Evolutionary conservation across 2,797 vertebrate species (phyloP), one percentile per base, ranked within the genome.

Genomic region (Gambusia yucatana): DNA sequence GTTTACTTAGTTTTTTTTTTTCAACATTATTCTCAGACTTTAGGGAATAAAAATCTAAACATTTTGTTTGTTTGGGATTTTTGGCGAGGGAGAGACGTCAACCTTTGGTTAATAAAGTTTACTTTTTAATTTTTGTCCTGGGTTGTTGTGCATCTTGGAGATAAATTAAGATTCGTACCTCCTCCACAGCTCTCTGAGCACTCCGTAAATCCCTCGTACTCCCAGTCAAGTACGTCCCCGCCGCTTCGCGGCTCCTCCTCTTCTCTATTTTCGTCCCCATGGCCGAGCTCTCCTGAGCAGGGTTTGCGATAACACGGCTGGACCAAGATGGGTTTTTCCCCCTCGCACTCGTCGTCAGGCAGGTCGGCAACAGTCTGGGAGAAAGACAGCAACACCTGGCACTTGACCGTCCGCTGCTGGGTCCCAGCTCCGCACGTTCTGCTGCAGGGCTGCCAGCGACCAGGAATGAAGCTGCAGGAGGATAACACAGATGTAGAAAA

Each of bases 331-430:
- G 97, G 98, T 85, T 96, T 97, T 85, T 95, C 91, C 25, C 97
- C 98, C 61, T 97, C 96, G 55, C 98, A 99, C 80, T 99, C 98
- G 1, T 98, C 97, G 0, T 97, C 94, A 0, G 98, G 98, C 84
- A 99, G 92, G 85, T 99, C 98, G 14, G 97, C 97, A 77, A 99
- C 96, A 0, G 97, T 96, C 88, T 99, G 98, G 48, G 98, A 97
- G 95, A 99, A 99, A 81, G 97, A 96, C 77, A 99, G 97, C 81
- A 99, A 89, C 82, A 99, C 97, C 87, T 98, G 98, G 90, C 98
- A 99, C 79, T 95, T 96, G 91, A 99, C 96, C 2, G 86, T 83
- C 25, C 98, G 95, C 36, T 92, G 93, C 91, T 98, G 98, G 71
- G 91, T 94, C 10, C 98, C 98, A 10, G 96, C 92, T 4, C 98